Evolutionary conservation across 2,888 invertebrate genomes (phyloP), one percentile per base, ranked within the genome.

Genomic region (Pherbina coryleti): DNA sequence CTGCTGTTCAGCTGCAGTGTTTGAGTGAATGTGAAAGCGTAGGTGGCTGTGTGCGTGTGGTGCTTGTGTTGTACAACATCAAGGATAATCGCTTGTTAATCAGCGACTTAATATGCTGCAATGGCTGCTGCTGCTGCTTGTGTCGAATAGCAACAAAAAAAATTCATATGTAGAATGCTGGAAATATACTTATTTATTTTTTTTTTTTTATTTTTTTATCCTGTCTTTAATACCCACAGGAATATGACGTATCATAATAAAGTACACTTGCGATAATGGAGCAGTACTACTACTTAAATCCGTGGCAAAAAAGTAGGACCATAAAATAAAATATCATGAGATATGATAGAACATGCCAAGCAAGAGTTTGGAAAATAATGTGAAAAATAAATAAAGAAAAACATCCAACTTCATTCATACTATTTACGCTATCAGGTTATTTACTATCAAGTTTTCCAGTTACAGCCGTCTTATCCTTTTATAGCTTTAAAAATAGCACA

Each of bases 41-140:
- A 67, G n/a, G n/a, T 37, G 67, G 3, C 11, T 67, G 44, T 49
- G 55, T 28, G 28, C 31, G n/a, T 71, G 53, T n/a, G 71, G 17
- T 64, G 53, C 49, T 28, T 28, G 17, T 28, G 55, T 55, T 31
- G 53, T 71, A 60, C n/a, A 62, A 62, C 49, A 62, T 62, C 14
- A 60, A 78, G 75, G 77, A 81, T 81, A 82, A 82, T 81, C 80
- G 75, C 80, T 77, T 81, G 80, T 81, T 80, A 81, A 82, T 81
- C 78, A 79, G 78, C 70, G 75, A 78, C 78, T 80, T 81, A 82
- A 80, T 78, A 78, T 60, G 78, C 73, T 77, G 73, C 79, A 77
- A 78, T 78, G 77, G 76, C 78, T 53, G 57, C 72, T 72, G 44
- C 11, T 44, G 44, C 44, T 44, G 44, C 44, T 44, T 44, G 44